phyloP scores from a whole-genome alignment of 2,113 vertebrate genomes.

The Saccopteryx leptura region DNA sequence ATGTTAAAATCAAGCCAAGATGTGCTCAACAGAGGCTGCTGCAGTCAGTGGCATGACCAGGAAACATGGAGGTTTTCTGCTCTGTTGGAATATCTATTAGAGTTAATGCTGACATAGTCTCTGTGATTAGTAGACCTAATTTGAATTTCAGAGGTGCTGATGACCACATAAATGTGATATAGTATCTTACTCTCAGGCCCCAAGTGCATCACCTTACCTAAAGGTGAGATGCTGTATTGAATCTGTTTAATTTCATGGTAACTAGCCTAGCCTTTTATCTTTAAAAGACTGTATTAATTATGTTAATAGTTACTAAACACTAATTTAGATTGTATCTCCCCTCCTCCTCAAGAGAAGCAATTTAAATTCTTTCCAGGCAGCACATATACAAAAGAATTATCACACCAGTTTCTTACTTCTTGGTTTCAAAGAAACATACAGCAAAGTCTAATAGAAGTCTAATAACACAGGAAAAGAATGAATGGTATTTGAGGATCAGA shows the following conservation, averaged over 20 bases:
- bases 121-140: conserved; percentile 34
- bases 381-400: neutral
- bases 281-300: neutral
- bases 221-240: neutral
- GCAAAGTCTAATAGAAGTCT: neutral
- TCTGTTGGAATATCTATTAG: conserved; percentile 50
- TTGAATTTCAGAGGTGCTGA: conserved; percentile 20
- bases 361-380: conserved; percentile 47
- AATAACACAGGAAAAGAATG: neutral
- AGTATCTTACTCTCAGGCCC: neutral
- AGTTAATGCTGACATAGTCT: neutral
- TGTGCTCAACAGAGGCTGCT: neutral
- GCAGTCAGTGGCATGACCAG: neutral
- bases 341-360: neutral
- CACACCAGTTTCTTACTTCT: neutral
- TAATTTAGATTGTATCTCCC: conserved; percentile 47
- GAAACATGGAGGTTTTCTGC: neutral
- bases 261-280: neutral
- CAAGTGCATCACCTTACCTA: neutral
- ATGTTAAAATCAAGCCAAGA: neutral
- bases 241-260: conserved; percentile 41
- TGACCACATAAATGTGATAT: neutral
- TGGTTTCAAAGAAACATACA: neutral
- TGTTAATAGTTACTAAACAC: neutral
- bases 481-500: neutral